A percentile compares a stretch with the other conserved stretches of the same genome.
These are phyloP conservation scores for Seira musarum DNA, from an alignment of 2,888 invertebrate genomes.

Conservation along the genomic window DNA sequence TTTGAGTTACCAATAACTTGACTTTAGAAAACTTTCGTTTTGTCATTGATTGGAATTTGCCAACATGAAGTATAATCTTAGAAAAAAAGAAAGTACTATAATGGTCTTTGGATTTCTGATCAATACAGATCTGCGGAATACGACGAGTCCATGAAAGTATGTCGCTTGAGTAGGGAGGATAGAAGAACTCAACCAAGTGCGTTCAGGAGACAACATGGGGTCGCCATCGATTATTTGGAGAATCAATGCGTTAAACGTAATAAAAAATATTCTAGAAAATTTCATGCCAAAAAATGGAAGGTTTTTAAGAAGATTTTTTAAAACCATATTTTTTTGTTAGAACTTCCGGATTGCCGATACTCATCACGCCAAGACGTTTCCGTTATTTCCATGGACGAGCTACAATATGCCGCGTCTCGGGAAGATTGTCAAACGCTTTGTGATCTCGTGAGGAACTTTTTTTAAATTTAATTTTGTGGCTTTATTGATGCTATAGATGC, in stretches of 20 bases:
- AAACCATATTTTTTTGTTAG: constrained; percentile 65
- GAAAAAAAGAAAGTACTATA: background rate
- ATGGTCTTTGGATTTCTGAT: background rate
- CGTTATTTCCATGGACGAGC: constrained; percentile 73
- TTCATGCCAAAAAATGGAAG: no score
- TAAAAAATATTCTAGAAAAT: no score
- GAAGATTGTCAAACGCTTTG: constrained; percentile 73
- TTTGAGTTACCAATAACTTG: no score
- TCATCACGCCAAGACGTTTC: constrained; percentile 71
- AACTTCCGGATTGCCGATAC: constrained; percentile 73
- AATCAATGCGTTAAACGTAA: constrained; percentile 75
- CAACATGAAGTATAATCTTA: no score
- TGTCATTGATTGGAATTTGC: no score
- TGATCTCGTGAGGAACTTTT: constrained; percentile 71
- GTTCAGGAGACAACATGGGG: constrained; percentile 72
- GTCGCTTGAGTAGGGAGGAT: constrained; percentile 75
- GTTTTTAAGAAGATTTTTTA: no score
- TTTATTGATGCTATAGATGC: no score
- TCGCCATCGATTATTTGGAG: constrained; percentile 74
- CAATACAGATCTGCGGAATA: constrained; percentile 74
- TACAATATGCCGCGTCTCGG: constrained; percentile 72
- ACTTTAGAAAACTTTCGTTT: no score
- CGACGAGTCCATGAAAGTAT: constrained; percentile 73
- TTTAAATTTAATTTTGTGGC: background rate
- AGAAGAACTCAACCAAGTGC: constrained; percentile 75